Evolutionary conservation across 2,888 invertebrate species (phyloP).

Genomic region (Drosophila yooni): DNA sequence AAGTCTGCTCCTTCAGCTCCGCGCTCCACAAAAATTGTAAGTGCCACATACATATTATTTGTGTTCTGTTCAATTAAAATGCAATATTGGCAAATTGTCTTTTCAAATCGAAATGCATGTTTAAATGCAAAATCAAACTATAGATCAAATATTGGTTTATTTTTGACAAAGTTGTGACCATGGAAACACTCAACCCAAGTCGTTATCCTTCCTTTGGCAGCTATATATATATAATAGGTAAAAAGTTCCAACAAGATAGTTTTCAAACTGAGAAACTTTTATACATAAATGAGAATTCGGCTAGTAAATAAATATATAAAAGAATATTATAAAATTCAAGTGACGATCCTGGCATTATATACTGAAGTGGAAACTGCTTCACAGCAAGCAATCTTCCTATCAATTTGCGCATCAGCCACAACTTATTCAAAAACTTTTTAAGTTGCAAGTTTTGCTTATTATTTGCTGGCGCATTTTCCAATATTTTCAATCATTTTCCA

Average conservation of each 20-base stretch:
- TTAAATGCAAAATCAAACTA: not conserved
- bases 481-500: not conserved
- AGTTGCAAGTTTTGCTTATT: not conserved
- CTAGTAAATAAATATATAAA: not conserved
- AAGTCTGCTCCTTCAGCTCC: conserved; percentile 88
- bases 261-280: not conserved
- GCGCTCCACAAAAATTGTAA: conserved; percentile 89
- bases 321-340: not conserved
- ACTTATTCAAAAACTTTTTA: not conserved
- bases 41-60: conserved; percentile 63
- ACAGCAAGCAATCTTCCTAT: not conserved
- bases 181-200: not conserved
- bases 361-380: not conserved
- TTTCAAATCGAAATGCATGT: not conserved
- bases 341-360: not conserved
- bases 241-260: not conserved
- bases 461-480: not conserved
- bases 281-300: not conserved
- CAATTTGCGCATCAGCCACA: no score
- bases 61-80: not conserved
- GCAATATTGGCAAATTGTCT: not conserved
- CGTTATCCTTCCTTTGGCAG: not conserved
- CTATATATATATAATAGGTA: not conserved
- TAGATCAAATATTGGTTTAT: not conserved
- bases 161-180: not conserved